Percentiles rank a stretch among this genome's conserved stretches.
These are phyloP conservation scores for Rhinopomastus cyanomelas DNA, from an alignment of 2,113 vertebrate genomes.

Conservation along the genomic window DNA sequence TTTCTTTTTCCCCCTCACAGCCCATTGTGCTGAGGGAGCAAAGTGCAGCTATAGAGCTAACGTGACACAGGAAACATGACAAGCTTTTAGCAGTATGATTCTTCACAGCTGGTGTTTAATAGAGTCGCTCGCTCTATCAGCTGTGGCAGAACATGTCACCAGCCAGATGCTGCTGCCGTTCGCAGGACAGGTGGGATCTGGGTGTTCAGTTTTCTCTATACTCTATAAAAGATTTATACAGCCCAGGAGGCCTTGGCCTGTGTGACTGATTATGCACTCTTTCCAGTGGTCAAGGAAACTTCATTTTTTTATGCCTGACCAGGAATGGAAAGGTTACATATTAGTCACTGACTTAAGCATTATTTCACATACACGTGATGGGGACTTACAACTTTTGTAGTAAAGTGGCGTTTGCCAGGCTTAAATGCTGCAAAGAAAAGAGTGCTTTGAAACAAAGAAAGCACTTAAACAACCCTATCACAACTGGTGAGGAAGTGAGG, in stretches of 20 bases:
- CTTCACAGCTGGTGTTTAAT: not conserved
- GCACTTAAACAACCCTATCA: not conserved
- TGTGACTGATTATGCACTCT: accelerated
- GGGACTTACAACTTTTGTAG: not conserved
- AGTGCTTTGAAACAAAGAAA: not conserved
- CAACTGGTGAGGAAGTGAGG: not conserved
- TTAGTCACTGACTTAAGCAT: not conserved
- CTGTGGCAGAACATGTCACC: not conserved
- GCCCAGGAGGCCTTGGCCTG: not conserved
- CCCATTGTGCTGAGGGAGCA: not conserved
- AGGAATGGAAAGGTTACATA: not conserved
- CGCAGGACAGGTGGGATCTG: not conserved
- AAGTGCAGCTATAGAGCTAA: not conserved
- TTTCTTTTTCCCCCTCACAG: not conserved
- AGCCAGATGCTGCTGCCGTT: not conserved
- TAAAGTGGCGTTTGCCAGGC: not conserved
- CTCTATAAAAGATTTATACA: not conserved
- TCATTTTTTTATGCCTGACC: not conserved
- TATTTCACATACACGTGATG: not conserved
- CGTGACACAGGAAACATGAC: not conserved
- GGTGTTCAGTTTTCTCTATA: not conserved
- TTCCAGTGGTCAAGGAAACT: not conserved
- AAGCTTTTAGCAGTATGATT: not conserved
- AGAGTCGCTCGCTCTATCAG: not conserved
- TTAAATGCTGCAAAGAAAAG: not conserved